A percentile compares a stretch with the other conserved stretches of the same genome.
Evolutionary conservation across 2,113 vertebrate genomes (phyloP).

Genomic region (Alosa alosa): DNA sequence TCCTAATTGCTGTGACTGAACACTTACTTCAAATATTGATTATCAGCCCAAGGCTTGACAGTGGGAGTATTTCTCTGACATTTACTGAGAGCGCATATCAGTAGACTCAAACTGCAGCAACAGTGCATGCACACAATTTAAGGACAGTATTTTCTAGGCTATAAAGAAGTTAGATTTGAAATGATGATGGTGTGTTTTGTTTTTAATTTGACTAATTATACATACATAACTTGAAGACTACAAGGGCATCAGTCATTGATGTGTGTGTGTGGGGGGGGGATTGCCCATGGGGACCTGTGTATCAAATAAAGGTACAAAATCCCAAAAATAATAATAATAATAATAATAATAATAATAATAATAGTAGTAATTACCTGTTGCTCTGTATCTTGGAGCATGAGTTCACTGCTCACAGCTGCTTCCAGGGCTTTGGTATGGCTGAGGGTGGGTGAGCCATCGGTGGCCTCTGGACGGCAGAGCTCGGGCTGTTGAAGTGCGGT

Average conservation of each 20-base stretch:
- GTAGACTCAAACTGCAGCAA: background rate
- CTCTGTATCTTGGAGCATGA: slow-evolving; percentile 25
- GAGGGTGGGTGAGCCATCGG: slow-evolving; percentile 53
- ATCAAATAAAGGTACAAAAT: too few relatives aligned
- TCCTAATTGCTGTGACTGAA: background rate
- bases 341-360: background rate
- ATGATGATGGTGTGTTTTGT: background rate
- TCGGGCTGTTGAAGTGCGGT: slow-evolving; percentile 32
- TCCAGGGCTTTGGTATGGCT: background rate
- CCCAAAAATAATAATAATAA: too few relatives aligned
- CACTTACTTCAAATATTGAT: background rate
- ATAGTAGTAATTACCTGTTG: slow-evolving; percentile 27
- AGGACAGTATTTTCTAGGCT: background rate
- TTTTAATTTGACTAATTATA: background rate
- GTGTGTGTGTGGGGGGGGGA: too few relatives aligned
- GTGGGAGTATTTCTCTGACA: background rate
- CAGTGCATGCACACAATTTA: background rate
- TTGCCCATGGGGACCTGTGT: too few relatives aligned
- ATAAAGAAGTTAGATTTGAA: background rate
- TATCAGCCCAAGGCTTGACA: background rate
- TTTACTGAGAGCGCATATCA: background rate
- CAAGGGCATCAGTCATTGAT: background rate
- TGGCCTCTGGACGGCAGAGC: slow-evolving; percentile 40
- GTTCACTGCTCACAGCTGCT: background rate
- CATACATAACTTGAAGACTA: background rate